phyloP scores from a whole-genome alignment of 2,113 vertebrate genomes.

The Brienomyrus brachyistius region DNA sequence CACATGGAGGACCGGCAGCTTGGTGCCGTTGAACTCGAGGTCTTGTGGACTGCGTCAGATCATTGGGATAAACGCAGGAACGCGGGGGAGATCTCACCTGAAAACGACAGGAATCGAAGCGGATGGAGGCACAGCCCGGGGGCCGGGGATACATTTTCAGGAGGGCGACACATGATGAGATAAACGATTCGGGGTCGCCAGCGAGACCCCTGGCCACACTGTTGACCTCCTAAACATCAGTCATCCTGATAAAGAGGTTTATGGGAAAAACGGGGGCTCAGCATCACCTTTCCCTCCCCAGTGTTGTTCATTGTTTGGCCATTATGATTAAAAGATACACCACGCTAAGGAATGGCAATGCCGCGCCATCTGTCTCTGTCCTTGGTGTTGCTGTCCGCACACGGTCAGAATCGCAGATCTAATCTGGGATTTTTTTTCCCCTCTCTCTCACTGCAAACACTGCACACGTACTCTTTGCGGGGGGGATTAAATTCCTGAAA shows the following conservation, averaged over 20 bases:
- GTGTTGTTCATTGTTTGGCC: slow-evolving; percentile 59
- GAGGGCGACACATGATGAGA: slow-evolving; percentile 64
- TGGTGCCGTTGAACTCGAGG: background rate
- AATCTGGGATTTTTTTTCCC: slow-evolving; percentile 15
- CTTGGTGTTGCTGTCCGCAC: slow-evolving; percentile 28
- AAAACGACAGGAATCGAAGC: slow-evolving; percentile 46
- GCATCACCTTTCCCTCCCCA: slow-evolving; percentile 22
- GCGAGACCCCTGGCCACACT: slow-evolving; percentile 53
- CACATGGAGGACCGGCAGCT: background rate
- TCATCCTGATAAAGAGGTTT: slow-evolving; percentile 44
- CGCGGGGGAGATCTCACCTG: background rate
- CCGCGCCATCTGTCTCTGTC: slow-evolving; percentile 52
- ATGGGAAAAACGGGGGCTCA: background rate
- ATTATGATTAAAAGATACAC: slow-evolving; percentile 62
- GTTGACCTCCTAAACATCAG: slow-evolving; percentile 52
- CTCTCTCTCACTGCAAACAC: slow-evolving; percentile 13
- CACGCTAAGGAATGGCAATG: slow-evolving; percentile 42
- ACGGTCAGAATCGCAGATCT: slow-evolving; percentile 27
- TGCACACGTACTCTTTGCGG: slow-evolving; percentile 8
- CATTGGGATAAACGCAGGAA: background rate
- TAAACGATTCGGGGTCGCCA: slow-evolving; percentile 61
- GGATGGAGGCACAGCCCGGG: slow-evolving; percentile 49
- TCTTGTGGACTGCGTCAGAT: background rate
- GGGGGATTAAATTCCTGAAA: slow-evolving; percentile 14
- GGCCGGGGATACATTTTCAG: slow-evolving; percentile 61